These are phyloP conservation scores for Rhinella marina DNA, from an alignment of 2,797 vertebrate genomes.

Conservation along the genomic window DNA sequence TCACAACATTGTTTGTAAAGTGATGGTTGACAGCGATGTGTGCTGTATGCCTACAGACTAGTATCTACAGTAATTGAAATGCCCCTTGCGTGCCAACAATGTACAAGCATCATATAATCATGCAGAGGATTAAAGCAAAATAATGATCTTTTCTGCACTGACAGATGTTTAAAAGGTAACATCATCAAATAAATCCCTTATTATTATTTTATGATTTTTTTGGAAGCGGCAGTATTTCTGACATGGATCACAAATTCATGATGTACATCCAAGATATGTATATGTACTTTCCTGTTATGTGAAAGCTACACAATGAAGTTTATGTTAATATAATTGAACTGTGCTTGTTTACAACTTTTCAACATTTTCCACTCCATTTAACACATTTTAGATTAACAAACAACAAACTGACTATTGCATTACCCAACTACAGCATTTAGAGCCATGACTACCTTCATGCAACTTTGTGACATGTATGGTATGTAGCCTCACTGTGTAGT, in stretches of 20 bases:
- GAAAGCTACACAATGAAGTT: no score
- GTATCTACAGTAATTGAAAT: not conserved
- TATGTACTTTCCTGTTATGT: no score
- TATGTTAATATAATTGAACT: no score
- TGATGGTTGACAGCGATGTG: not conserved
- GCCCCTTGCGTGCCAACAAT: not conserved
- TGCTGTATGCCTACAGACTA: not conserved
- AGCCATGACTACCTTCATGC: no score
- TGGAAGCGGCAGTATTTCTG: not conserved
- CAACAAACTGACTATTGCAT: no score
- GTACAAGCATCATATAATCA: not conserved
- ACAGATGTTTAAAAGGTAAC: not conserved
- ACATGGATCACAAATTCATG: not conserved
- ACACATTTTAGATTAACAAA: no score
- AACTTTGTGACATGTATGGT: no score
- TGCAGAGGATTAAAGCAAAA: not conserved
- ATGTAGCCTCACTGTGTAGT: no score
- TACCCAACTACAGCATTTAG: no score
- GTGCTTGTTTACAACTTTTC: no score
- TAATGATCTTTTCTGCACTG: not conserved
- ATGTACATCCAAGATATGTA: no score
- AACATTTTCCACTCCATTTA: no score
- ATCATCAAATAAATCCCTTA: not conserved
- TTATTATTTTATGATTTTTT: not conserved
- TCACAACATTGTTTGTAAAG: not conserved